These are phyloP conservation scores for Diabrotica virgifera DNA, from an alignment of 1,140 invertebrate species.

Conservation along the genomic window DNA sequence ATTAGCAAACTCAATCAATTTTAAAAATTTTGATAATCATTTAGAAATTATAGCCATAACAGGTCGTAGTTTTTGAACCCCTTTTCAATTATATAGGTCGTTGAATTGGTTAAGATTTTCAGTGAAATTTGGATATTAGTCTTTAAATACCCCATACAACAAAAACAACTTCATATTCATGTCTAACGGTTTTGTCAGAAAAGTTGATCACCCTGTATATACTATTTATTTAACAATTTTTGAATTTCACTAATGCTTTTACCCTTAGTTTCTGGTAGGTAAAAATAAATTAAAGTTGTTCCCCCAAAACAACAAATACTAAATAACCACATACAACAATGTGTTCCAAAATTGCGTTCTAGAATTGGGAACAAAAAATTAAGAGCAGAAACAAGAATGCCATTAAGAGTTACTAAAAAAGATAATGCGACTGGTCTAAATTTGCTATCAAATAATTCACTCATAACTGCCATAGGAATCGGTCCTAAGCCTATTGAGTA, in stretches of 20 bases:
- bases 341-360: not conserved
- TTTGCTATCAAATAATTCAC: constrained; percentile 75
- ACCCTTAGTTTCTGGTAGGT: constrained; percentile 8
- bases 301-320: not conserved
- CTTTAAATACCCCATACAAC: too few species aligned
- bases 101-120: too few species aligned
- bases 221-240: not conserved
- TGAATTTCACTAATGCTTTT: constrained; percentile 5
- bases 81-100: too few species aligned
- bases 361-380: not conserved
- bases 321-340: constrained; percentile 7
- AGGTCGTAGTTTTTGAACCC: too few species aligned
- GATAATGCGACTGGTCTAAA: constrained; percentile 73
- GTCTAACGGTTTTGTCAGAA: too few species aligned
- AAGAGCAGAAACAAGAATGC: not conserved
- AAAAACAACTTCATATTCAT: too few species aligned
- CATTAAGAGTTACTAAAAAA: constrained; percentile 50
- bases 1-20: too few species aligned
- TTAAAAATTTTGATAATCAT: too few species aligned
- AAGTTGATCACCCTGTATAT: too few species aligned
- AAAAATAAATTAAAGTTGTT: constrained; percentile 2
- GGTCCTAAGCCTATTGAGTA: constrained; percentile 78
- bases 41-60: too few species aligned
- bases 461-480: constrained; percentile 81
- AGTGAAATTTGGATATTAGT: too few species aligned